phyloP scores from a whole-genome alignment of 2,888 invertebrate genomes.

The Philaethria dido region DNA sequence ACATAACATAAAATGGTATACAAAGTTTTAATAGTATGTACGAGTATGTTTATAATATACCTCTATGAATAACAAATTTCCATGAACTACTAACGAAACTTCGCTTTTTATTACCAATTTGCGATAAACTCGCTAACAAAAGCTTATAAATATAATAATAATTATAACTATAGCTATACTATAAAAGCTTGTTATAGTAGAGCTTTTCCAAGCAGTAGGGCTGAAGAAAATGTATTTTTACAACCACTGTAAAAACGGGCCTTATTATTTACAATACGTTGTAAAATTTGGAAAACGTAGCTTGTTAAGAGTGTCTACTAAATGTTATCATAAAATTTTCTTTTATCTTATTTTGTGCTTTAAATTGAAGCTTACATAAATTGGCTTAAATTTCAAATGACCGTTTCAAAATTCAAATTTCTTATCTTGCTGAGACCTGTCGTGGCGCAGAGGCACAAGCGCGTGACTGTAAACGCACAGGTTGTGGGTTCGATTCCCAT shows the following conservation, averaged over 20 bases:
- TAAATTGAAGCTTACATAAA: neutral
- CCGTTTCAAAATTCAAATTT: too few species aligned
- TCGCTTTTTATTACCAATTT: neutral
- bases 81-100: too few species aligned
- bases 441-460: too few species aligned
- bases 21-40: neutral
- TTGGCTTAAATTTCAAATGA: neutral
- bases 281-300: slow-evolving; percentile 23
- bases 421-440: too few species aligned
- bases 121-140: neutral
- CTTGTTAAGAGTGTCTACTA: slow-evolving; percentile 7
- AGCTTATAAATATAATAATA: neutral
- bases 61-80: too few species aligned
- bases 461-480: too few species aligned
- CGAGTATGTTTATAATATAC: too few species aligned
- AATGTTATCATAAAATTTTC: slow-evolving; percentile 2
- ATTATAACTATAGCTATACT: neutral
- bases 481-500: too few species aligned
- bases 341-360: neutral
- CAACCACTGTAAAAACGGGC: slow-evolving; percentile 5
- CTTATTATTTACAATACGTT: slow-evolving; percentile 23
- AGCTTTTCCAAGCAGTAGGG: slow-evolving; percentile 9
- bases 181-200: neutral
- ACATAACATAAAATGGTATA: neutral
- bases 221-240: slow-evolving; percentile 17